Conservation (phyloP, 1,140 invertebrate genomes). For the Melitaea cinxia region DNA sequence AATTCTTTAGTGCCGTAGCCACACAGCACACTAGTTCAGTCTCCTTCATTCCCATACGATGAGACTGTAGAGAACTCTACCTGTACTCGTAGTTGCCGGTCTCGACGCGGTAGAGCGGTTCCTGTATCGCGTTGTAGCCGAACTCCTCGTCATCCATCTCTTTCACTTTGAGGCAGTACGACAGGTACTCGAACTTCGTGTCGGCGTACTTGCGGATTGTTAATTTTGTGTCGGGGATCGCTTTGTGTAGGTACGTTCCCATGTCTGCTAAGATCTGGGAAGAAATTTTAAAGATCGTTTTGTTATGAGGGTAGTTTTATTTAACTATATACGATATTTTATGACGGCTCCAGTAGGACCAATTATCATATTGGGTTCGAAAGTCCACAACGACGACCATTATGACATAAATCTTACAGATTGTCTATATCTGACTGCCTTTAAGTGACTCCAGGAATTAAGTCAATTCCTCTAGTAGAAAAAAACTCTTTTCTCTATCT, state of each 20-base stretch:
- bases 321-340: too few species aligned
- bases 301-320: background rate
- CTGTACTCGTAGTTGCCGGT: constrained; percentile 99
- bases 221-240: constrained; percentile 98
- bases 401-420: too few species aligned
- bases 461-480: too few species aligned
- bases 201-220: constrained; percentile 99
- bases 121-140: constrained; percentile 95
- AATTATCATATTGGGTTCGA: too few species aligned
- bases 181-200: constrained; percentile 98
- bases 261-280: constrained; percentile 93
- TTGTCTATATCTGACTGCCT: too few species aligned
- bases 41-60: too few species aligned
- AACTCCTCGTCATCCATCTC: constrained; percentile 99
- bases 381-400: too few species aligned
- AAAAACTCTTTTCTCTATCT: too few species aligned
- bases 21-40: too few species aligned
- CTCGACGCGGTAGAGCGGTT: constrained; percentile 98
- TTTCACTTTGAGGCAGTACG: constrained; percentile 98
- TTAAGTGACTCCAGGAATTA: too few species aligned
- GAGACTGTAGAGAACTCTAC: constrained; percentile 65
- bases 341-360: too few species aligned
- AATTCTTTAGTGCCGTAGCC: too few species aligned
- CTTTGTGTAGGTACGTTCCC: constrained; percentile 97
- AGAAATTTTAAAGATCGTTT: background rate